Evolutionary conservation across 2,888 invertebrate genomes (phyloP), one percentile per base, ranked within the genome.

Genomic region (Macrosiphum euphorbiae): DNA sequence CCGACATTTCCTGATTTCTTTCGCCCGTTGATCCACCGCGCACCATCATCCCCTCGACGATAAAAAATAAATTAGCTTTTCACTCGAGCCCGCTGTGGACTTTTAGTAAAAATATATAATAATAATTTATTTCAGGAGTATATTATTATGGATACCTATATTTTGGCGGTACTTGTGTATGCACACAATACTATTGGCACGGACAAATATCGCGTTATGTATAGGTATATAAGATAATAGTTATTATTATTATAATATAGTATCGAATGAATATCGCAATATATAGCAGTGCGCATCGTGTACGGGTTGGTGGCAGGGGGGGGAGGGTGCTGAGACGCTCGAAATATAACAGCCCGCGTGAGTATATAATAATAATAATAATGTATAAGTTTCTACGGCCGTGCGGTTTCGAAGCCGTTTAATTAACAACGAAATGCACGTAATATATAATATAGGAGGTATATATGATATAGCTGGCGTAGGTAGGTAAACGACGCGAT

Each of bases 361-460:
- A 35, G 78, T 35, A 20, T 78, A 78, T 28, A 58, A 58, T 24
- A 26, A 61, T 61, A 52, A 52, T 52, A 52, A 52, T 58, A 58
- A 78, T 78, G 20, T 20, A 28, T 61, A 47, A 86, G 92, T 91
- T 91, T 58, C 58, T 44, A 35, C 47, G 84, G 52, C 55, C 55
- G 67, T 88, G 78, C 88, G 88, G 92, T 92, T 84, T 78, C 84
- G 85, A n/a, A 58, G 55, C 78, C 93, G 89, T 89, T 93, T 93
- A 93, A 93, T 93, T 93, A 93, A 93, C 93, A 47, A 84, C 89
- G 47, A 89, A 55, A 89, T n/a, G 20, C 58, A 44, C 88, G 52
- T 88, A 67, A 67, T 67, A 47, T 88, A 88, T 88, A 41, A 78
- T 28, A 85, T 67, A 67, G 28, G n/a, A n/a, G n/a, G 10, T 50